Conservation (phyloP, 2,113 vertebrate species). For the Cnemophilus loriae region DNA sequence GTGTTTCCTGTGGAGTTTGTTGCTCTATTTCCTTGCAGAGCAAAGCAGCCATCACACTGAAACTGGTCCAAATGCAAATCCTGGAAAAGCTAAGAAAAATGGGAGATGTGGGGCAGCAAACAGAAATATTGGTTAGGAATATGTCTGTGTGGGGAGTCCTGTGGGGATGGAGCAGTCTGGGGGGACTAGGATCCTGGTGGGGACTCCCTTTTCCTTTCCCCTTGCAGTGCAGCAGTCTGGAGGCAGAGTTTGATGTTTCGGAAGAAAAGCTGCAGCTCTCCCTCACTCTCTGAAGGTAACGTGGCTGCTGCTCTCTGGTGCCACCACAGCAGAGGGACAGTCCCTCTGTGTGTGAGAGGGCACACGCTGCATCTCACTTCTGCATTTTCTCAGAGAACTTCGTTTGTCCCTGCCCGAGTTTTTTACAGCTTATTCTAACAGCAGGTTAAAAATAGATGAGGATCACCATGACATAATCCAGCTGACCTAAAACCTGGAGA, state of each 20-base stretch:
- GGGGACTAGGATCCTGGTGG: not conserved
- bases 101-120: not conserved
- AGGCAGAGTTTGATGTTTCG: not conserved
- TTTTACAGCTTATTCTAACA: not conserved
- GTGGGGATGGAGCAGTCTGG: accelerated
- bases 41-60: no score
- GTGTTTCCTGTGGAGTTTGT: not conserved
- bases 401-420: not conserved
- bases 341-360: not conserved
- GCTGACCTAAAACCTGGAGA: not conserved
- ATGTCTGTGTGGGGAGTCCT: not conserved
- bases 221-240: constrained; percentile 32
- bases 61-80: not conserved
- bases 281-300: not conserved
- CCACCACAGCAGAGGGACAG: not conserved
- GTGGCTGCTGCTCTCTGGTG: not conserved
- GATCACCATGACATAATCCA: not conserved
- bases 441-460: not conserved
- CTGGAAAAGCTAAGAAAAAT: not conserved
- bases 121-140: not conserved
- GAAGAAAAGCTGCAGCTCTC: constrained; percentile 10
- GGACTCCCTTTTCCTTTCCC: not conserved
- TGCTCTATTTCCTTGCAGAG: not conserved
- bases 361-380: not conserved
- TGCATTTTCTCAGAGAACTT: not conserved